Base-by-base conservation (phyloP, 2,797 vertebrate genomes). In the Brachyrhaphis roseni region DNA sequence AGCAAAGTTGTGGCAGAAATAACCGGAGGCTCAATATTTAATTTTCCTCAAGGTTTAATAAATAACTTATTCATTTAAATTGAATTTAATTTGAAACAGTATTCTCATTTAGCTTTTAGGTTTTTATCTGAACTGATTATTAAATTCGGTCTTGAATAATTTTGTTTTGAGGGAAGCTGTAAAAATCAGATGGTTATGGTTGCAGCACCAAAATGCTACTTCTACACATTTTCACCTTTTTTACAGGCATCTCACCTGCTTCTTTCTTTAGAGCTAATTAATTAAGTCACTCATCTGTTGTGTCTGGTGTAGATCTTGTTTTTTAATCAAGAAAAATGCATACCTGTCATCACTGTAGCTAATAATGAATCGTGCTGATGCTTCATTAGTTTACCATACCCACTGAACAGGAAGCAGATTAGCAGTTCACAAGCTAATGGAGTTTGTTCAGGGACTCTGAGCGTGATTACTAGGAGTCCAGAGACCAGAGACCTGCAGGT, bases 351-450 rank as follows among this genome's bases (percentile, higher is more conserved):
- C 68, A 77, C 34, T 57, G 26, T 0, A 0, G 26, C 49, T 71
- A 71, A 77, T 72, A 79, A 87, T 77, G 80, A 78, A 55, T 83
- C 34, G 72, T 81, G 41, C 8, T 41, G 47, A 36, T 78, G 41
- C 31, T 39, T 86, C 79, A 92, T 78, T 75, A 78, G 55, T 80
- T 86, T 78, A 86, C 85, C 79, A 72, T 72, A 74, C 80, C 71
- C 51, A 79, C 78, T 31, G 80, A 70, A 77, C 71, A 77, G 53
- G 84, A 83, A 82, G 79, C 34, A 3, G 86, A 85, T 89, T 88
- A 88, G 77, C 86, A 83, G 84, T 90, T 90, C 79, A 81, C 74
- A 74, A 79, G 83, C 86, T 84, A 90, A 87, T 71, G 74, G 79
- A 76, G 73, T 80, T 72, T 83, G 46, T 31, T 34, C 66, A 72